Percentiles rank a stretch among this genome's conserved stretches.
Evolutionary conservation across 2,113 vertebrate genomes (phyloP).

Genomic region (Dendropsophus ebraccatus): DNA sequence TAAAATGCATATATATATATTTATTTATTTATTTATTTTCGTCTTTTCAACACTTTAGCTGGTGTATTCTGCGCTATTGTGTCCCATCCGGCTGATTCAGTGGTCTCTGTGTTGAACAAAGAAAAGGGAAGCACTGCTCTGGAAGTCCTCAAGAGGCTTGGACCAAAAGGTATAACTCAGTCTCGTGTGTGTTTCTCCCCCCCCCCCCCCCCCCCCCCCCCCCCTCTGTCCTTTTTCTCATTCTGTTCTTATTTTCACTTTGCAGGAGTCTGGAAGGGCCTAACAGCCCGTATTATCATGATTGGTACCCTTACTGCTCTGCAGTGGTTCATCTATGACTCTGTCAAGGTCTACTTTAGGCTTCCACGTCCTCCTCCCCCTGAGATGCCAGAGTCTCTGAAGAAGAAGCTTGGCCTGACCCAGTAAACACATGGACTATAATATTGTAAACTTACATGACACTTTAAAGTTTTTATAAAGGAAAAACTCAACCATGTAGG

Average conservation of each 20-base stretch:
- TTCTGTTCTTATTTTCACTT: not conserved
- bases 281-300: constrained; percentile 98
- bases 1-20: too few species aligned
- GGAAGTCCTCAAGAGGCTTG: constrained; percentile 87
- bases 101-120: constrained; percentile 97
- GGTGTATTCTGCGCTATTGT: constrained; percentile 98
- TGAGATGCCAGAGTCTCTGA: constrained; percentile 98
- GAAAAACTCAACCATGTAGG: constrained; percentile 73
- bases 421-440: constrained; percentile 80
- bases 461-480: constrained; percentile 72
- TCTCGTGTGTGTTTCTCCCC: too few species aligned
- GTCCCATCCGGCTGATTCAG: constrained; percentile 95
- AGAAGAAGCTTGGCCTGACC: constrained; percentile 95
- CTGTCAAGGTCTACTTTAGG: constrained; percentile 98
- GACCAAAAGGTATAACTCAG: constrained; percentile 79
- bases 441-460: constrained; percentile 54
- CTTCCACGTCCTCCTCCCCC: constrained; percentile 97
- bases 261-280: constrained; percentile 96
- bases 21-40: not conserved
- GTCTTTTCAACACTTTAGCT: constrained; percentile 74
- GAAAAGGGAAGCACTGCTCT: constrained; percentile 90
- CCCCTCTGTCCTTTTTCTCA: too few species aligned
- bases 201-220: too few species aligned
- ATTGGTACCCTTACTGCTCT: constrained; percentile 98
- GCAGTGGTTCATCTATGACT: constrained; percentile 99